phyloP scores from a whole-genome alignment of 2,797 vertebrate genomes.

The Amphiprion clarkii region DNA sequence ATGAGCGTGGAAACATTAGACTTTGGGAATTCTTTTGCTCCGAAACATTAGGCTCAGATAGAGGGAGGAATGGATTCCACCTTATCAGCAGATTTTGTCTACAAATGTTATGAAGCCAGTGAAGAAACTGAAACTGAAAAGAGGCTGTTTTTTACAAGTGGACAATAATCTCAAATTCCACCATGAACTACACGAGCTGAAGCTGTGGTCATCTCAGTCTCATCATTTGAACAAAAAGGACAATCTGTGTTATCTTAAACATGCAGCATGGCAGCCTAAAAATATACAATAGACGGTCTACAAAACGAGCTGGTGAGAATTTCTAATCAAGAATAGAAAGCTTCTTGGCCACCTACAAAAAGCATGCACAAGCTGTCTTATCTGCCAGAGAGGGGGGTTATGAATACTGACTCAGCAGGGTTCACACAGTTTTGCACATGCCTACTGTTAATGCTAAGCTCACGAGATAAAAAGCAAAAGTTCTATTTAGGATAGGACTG shows the following conservation, averaged over 20 bases:
- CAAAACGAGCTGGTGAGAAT: background rate
- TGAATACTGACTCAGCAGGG: background rate
- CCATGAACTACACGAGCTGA: background rate
- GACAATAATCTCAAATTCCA: no score
- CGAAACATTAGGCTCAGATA: no score
- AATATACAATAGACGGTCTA: no score
- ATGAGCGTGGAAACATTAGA: no score
- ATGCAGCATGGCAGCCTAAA: background rate
- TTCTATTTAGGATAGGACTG: no score
- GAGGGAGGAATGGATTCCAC: no score
- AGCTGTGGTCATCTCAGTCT: background rate
- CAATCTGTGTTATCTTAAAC: background rate
- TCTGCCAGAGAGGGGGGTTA: background rate
- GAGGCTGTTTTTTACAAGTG: background rate
- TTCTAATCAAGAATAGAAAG: background rate
- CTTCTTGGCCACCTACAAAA: background rate
- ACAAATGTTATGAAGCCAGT: background rate
- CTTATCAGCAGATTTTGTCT: no score
- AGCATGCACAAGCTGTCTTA: background rate
- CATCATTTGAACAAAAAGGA: background rate
- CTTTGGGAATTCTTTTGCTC: no score
- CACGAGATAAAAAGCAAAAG: background rate
- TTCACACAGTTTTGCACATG: background rate
- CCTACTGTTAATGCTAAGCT: background rate
- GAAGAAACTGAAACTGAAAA: background rate